Base-by-base conservation (phyloP, 2,113 vertebrate genomes). In the Alouatta palliata region DNA sequence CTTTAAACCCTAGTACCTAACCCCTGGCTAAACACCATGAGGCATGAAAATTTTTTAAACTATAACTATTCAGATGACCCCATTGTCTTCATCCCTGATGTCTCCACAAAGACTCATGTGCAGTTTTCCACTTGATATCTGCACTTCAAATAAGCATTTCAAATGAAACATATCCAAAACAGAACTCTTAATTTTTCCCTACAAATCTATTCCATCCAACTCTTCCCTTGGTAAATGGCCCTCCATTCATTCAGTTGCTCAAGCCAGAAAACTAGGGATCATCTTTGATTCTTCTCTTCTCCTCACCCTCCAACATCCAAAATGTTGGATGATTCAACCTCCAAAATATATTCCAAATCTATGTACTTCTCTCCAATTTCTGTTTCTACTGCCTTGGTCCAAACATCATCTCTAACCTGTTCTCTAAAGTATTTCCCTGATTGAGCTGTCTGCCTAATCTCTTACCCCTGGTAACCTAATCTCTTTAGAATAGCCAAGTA, bases 1-100 rank as follows among this genome's bases (percentile, higher is more conserved):
- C 71, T 84, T 93, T 86, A 64, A 94, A 58, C 40, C 47, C 76
- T 76, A 77, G 21, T 71, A 61, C n/a, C 30, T 93, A 91, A 83
- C 4, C 37, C 7, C 73, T 95, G 66, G 49, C 14, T 88, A 80
- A 95, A 37, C n/a, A 85, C 47, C 8, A 43, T 43, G 40, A 20
- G 30, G 14, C 75, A 85, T 89, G 84, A 90, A 71, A 79, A 82
- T 10, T 49, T 91, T 80, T 85, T 88, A 61, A 89, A 70, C 27
- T 56, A 8, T 20, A 30, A 85, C 21, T 37, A 40, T 92, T 85
- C 61, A 45, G 20, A 83, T 93, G 32, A 73, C 56, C 76, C 25
- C 13, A 10, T 2, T 76, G 30, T 68, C 37, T 79, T 23, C 40
- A 35, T 54, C 45, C 66, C 12, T 58, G 79, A 77, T 5, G 49